Evolutionary conservation across 2,113 vertebrate species (phyloP).

Genomic region (Oplegnathus fasciatus): DNA sequence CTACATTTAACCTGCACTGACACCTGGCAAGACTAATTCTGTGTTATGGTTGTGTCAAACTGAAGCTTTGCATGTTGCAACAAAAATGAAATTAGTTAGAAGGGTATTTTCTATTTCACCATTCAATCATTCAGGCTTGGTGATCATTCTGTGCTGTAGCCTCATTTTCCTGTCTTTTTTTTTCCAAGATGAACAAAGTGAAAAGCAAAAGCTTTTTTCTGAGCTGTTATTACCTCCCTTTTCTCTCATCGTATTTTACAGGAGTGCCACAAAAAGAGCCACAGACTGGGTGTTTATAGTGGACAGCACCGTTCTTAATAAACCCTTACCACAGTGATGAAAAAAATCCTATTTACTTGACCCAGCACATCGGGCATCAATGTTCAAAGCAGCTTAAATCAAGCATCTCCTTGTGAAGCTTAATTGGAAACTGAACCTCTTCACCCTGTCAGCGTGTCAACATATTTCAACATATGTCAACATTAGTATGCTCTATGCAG

Average conservation of each 20-base stretch:
- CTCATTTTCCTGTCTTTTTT: neutral
- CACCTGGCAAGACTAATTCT: neutral
- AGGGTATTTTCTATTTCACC: neutral
- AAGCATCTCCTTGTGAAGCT: neutral
- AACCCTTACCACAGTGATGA: neutral
- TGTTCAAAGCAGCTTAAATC: neutral
- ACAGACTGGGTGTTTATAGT: neutral
- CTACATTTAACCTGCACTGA: neutral
- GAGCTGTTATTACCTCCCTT: neutral
- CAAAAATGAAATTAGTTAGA: neutral
- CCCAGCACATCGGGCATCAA: neutral
- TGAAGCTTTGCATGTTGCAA: neutral
- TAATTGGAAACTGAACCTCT: slow-evolving; percentile 23
- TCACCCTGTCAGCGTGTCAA: neutral
- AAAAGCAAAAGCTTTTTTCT: neutral
- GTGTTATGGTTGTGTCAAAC: neutral
- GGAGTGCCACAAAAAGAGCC: neutral
- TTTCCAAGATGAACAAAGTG: neutral
- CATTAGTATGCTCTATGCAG: too few species aligned
- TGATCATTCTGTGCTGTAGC: neutral
- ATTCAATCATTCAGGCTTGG: neutral
- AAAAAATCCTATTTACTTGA: slow-evolving; percentile 5
- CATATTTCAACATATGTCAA: too few species aligned
- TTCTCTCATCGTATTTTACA: neutral
- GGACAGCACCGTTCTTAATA: neutral